phyloP scores from a whole-genome alignment of 1,140 invertebrate genomes.

The Lordiphosa stackelbergi region DNA sequence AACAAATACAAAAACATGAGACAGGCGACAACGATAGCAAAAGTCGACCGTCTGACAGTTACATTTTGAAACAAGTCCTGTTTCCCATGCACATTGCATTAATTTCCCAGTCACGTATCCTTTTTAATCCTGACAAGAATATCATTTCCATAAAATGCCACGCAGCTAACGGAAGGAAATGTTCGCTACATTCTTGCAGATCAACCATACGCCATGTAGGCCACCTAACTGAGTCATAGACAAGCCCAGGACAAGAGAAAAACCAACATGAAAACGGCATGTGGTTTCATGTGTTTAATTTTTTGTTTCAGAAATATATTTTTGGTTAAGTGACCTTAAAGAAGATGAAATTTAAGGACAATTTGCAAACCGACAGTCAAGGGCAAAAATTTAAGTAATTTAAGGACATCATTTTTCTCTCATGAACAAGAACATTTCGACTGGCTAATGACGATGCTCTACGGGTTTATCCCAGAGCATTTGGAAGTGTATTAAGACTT shows the following conservation, averaged over 20 bases:
- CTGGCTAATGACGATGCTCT: too few relatives aligned
- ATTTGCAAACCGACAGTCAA: too few relatives aligned
- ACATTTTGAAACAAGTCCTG: slow-evolving; percentile 20
- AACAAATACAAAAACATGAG: slow-evolving; percentile 30
- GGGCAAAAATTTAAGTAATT: too few relatives aligned
- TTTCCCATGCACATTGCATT: slow-evolving; percentile 53
- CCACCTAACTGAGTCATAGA: slow-evolving; percentile 42
- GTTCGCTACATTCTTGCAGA: slow-evolving; percentile 27
- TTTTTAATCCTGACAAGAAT: slow-evolving; percentile 77
- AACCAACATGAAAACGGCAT: slow-evolving; percentile 7
- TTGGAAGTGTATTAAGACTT: too few relatives aligned
- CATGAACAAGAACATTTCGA: too few relatives aligned
- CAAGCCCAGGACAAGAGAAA: slow-evolving; percentile 7
- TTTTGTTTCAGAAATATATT: slow-evolving; percentile 11
- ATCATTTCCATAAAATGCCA: slow-evolving; percentile 74
- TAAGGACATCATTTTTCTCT: too few relatives aligned
- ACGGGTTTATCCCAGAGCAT: too few relatives aligned
- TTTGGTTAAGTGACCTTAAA: too few relatives aligned
- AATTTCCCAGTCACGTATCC: slow-evolving; percentile 72
- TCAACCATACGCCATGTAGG: slow-evolving; percentile 48
- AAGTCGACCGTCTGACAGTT: slow-evolving; percentile 32
- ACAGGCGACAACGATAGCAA: slow-evolving; percentile 53
- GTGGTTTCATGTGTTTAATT: slow-evolving; percentile 28
- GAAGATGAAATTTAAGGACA: too few relatives aligned
- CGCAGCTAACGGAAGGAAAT: slow-evolving; percentile 15